Evolutionary conservation across 2,113 vertebrate genomes (phyloP), one percentile per base, ranked within the genome.

Genomic region (Chrysemys picta): DNA sequence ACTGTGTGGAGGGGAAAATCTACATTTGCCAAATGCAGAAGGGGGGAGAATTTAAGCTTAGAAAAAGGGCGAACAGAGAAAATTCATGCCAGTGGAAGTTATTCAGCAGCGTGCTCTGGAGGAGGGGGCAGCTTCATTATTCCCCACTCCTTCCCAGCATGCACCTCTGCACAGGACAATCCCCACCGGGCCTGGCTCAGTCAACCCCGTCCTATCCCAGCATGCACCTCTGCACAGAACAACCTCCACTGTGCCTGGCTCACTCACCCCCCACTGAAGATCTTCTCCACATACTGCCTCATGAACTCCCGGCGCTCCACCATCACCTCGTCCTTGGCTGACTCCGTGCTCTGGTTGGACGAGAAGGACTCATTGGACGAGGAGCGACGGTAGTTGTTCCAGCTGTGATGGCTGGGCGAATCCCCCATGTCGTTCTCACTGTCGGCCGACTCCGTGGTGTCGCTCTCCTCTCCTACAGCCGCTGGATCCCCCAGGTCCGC

Each of bases 361-460:
- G 99, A 99, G 93, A 98, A 98, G 96, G 98, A 99, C 91, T 99
- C 98, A 0, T 94, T 96, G 80, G 99, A 99, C 1, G 99, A 99
- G 1, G 99, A 99, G 59, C 98, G 98, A 16, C 93, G 98, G 57
- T 97, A 97, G 56, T 98, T 96, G 42, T 98, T 95, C 98, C 99
- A 99, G 83, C 42, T 95, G 0, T 93, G 94, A 31, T 98, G 97
- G 1, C 94, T 96, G 3, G 98, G 98, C 0, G 98, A 99, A 87
- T 98, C 99, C 0, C 98, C 98, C 96, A 96, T 97, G 89, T 99
- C 99, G 0, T 99, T 99, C 90, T 99, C 99, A 0, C 99, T 99
- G 98, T 99, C 99, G 0, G 99, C 99, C 0, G 99, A 99, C 96
- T 99, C 99, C 0, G 99, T 99, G 87, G 98, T 98, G 42, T 99